These are phyloP conservation scores for Probaryconus sp. DNA, from an alignment of 1,140 invertebrate genomes.

Conservation along the genomic window DNA sequence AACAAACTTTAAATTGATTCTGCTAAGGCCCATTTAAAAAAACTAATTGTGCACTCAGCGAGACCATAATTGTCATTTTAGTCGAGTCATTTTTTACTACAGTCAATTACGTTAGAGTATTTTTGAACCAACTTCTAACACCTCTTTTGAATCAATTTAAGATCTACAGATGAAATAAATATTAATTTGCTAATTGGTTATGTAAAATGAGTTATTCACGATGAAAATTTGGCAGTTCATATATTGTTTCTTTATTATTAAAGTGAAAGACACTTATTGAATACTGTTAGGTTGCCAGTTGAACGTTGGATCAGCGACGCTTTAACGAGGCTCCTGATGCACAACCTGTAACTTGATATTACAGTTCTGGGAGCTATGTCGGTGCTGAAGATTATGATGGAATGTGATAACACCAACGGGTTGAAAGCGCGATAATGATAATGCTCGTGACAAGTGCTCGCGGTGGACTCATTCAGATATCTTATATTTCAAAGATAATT, in stretches of 20 bases:
- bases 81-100: too few relatives aligned
- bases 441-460: slow-evolving; percentile 8
- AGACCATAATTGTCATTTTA: too few relatives aligned
- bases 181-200: slow-evolving; percentile 74
- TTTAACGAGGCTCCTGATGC: slow-evolving; percentile 29
- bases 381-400: slow-evolving; percentile 33
- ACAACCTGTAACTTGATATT: slow-evolving; percentile 32
- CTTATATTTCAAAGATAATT: background rate
- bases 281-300: slow-evolving; percentile 38
- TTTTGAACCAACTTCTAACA: too few relatives aligned
- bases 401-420: slow-evolving; percentile 24
- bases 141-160: too few relatives aligned
- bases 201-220: slow-evolving; percentile 69
- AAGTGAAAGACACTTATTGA: slow-evolving; percentile 28
- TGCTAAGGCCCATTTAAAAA: too few relatives aligned
- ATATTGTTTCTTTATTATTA: slow-evolving; percentile 58
- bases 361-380: slow-evolving; percentile 33
- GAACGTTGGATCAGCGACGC: slow-evolving; percentile 15
- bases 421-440: background rate
- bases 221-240: slow-evolving; percentile 68
- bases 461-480: slow-evolving; percentile 1
- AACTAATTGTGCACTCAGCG: too few relatives aligned
- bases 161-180: too few relatives aligned
- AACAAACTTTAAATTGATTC: too few relatives aligned
- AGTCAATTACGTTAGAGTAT: too few relatives aligned